Base-by-base conservation (phyloP, 2,113 vertebrate species). In the Paramormyrops kingsleyae region DNA sequence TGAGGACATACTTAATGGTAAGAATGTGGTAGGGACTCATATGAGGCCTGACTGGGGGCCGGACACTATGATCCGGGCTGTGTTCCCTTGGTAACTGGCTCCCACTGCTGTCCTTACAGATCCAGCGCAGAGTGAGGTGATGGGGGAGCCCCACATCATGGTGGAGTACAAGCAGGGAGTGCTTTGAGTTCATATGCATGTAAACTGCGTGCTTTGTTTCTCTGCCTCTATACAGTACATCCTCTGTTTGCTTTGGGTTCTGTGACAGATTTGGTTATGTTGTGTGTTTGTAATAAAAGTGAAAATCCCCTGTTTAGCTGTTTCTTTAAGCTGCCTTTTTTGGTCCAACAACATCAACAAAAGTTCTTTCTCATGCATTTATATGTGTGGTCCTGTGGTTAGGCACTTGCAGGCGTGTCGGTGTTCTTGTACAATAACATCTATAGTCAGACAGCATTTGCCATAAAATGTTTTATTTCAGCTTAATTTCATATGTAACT, bases 101-200 rank as follows among this genome's bases (percentile, higher is more conserved):
- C 50, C 92, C 87, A 89, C 87, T 90, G 89, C 93, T 91, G 27
- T 4, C 46, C 44, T 90, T 94, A 6, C 95, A 99, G 98, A 99
- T 96, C 97, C 98, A 53, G 91, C 95, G 19, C 97, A 97, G 92
- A 97, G 97, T 93, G 98, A 99, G 93, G 70, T 97, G 90, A 98
- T 99, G 97, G 98, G 98, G 5, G 98, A 99, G 39, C 97, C 98
- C n/a, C 98, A 99, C 92, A 92, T 97, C 90, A 99, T 99, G 98
- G 94, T 97, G 92, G 98, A 99, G 92, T 95, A 97, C 93, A 98
- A 97, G 90, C 94, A 99, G 0, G 97, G 98, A 88, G 92, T 99
- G 92, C 93, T 98, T 95, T 99, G 94, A 97, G 91, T 70, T 27
- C 39, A 21, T 46, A 13, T 39, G 17, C 47, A 1, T 87, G 39